A percentile compares a stretch with the other conserved stretches of the same genome.
These are phyloP conservation scores for Saccopteryx bilineata DNA, from an alignment of 2,113 vertebrate species.

Conservation along the genomic window DNA sequence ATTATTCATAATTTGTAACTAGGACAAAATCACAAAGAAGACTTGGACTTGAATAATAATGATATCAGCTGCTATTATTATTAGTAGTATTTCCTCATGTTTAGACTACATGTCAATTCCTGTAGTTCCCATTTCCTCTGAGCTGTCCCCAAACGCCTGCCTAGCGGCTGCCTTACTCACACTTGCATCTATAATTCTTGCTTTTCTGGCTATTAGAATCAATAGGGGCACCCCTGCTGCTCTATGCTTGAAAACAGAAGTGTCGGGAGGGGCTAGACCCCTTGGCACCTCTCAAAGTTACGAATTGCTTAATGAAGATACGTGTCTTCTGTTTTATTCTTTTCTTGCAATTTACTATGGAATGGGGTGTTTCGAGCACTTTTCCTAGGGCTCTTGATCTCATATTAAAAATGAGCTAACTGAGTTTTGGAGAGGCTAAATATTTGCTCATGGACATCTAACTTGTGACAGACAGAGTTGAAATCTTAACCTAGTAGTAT, in stretches of 20 bases:
- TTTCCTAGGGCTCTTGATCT: not conserved
- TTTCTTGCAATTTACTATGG: not conserved
- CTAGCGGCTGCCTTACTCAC: not conserved
- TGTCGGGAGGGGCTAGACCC: not conserved
- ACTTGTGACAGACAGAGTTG: not conserved
- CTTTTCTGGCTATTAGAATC: not conserved
- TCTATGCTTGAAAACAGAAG: not conserved
- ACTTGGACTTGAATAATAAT: not conserved
- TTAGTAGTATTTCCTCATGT: not conserved
- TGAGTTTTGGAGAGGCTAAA: not conserved
- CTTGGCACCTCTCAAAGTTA: not conserved
- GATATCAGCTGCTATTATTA: accelerated
- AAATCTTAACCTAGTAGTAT: not conserved
- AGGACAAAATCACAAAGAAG: not conserved
- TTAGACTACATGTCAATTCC: not conserved
- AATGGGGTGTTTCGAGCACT: not conserved
- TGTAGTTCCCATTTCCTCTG: not conserved
- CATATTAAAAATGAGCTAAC: not conserved
- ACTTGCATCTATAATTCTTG: not conserved
- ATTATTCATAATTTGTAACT: not conserved
- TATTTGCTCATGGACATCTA: not conserved
- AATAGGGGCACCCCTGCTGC: not conserved
- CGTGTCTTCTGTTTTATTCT: not conserved
- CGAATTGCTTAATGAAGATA: not conserved
- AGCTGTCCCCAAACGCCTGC: not conserved